Evolutionary conservation across 2,888 invertebrate species (phyloP).

Genomic region (Lymantria dispar): DNA sequence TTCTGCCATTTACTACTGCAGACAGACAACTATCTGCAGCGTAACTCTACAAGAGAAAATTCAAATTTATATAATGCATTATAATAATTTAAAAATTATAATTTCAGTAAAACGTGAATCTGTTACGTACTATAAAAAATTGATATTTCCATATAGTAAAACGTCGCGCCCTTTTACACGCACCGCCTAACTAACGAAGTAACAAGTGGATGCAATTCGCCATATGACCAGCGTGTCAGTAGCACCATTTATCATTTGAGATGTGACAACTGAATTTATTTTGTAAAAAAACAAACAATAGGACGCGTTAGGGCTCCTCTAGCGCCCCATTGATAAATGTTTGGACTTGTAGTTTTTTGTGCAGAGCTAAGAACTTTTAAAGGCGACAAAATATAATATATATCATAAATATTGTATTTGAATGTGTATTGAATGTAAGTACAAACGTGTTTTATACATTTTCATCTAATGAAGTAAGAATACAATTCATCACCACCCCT

Average conservation of each 20-base stretch:
- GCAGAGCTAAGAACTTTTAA: constrained; percentile 33
- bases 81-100: too few species aligned
- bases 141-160: constrained; percentile 33
- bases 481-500: too few species aligned
- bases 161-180: constrained; percentile 43
- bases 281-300: constrained; percentile 76
- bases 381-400: neutral
- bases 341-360: constrained; percentile 47
- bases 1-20: too few species aligned
- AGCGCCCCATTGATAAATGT: constrained; percentile 61
- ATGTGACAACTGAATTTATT: constrained; percentile 82
- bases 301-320: constrained; percentile 51
- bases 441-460: too few species aligned
- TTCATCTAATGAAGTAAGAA: too few species aligned
- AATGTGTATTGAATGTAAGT: too few species aligned
- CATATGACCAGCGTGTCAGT: constrained; percentile 76
- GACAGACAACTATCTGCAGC: too few species aligned
- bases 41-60: too few species aligned
- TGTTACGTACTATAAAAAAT: constrained; percentile 1
- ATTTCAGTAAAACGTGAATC: too few species aligned
- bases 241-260: constrained; percentile 71
- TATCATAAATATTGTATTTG: neutral
- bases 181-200: constrained; percentile 29
- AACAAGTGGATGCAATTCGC: constrained; percentile 73
- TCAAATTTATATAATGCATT: too few species aligned